phyloP scores from a whole-genome alignment of 2,888 invertebrate genomes.

The Amaurobius ferox region DNA sequence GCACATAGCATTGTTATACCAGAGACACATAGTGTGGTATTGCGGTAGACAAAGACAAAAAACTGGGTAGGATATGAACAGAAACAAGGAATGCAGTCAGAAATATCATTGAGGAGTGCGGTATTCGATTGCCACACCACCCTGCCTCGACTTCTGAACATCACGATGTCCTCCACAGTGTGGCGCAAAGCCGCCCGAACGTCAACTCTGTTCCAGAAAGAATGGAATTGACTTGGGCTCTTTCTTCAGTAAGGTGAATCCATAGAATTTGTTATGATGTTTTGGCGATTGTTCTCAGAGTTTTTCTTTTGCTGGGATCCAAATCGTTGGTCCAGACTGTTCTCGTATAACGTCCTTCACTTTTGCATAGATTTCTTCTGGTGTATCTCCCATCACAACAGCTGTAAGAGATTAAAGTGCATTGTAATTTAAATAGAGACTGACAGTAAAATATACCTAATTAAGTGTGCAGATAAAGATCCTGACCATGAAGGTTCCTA shows the following conservation, averaged over 20 bases:
- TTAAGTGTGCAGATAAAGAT: too few relatives aligned
- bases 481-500: too few relatives aligned
- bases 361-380: conserved; percentile 96
- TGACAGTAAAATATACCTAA: too few relatives aligned
- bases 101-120: neutral
- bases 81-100: conserved; percentile 16
- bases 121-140: neutral
- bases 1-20: neutral
- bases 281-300: conserved; percentile 70
- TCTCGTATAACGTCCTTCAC: conserved; percentile 96
- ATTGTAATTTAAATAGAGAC: too few relatives aligned
- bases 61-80: conserved; percentile 10
- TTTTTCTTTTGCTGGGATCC: conserved; percentile 95
- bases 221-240: neutral
- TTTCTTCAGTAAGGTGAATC: neutral
- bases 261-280: neutral
- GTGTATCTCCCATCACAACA: conserved; percentile 96
- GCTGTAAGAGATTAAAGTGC: conserved; percentile 84
- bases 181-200: conserved; percentile 1
- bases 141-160: neutral
- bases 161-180: neutral
- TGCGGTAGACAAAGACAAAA: neutral
- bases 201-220: neutral
- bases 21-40: neutral
- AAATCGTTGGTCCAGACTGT: conserved; percentile 96